Base-by-base conservation (phyloP, 2,113 vertebrate species). In the Thermophis baileyi region DNA sequence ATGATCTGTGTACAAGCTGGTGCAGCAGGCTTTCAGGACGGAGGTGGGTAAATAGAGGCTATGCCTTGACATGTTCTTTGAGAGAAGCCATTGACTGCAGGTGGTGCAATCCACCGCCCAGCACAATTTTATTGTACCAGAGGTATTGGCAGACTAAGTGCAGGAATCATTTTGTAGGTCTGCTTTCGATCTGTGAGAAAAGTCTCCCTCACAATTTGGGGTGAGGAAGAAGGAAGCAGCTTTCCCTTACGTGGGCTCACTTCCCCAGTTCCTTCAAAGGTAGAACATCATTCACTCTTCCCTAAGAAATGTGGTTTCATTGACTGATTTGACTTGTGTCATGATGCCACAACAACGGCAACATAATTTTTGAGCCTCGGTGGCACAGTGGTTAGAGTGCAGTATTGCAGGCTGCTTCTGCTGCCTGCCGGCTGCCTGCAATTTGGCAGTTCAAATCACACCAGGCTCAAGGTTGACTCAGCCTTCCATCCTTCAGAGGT, bases 1-100 rank as follows among this genome's bases (percentile, higher is more conserved):
- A 95, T 94, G 24, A 89, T 94, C 12, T 2, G 1, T 63, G 54
- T 88, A 85, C 40, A 94, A 95, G 89, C 49, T 88, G 60, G 93
- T 47, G 93, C 57, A 92, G 46, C 50, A 87, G 0, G 16, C 0
- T 0, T n/a, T 91, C 4, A 30, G 57, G 85, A 89, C 93, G 51
- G 4, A 53, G 50, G 51, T 93, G 94, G 87, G 35, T 1, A 8
- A 93, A 93, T 40, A 25, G 16, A 3, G 25, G 94, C 89, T 90
- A 85, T 20, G 30, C 35, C 3, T 1, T 63, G 0, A 4, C 44
- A 49, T 69, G 1, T 91, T 50, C 4, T 9, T 93, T 90, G 35
- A 85, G 81, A 91, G 24, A 44, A 53, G 44, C 47, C 18, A 20
- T 74, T 25, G 25, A 74, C 25, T 50, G 30, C 30, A 74, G 47